A percentile compares a stretch with the other conserved stretches of the same genome.
Conservation (phyloP, 1,140 invertebrate species). For the Sinonovacula constricta region DNA sequence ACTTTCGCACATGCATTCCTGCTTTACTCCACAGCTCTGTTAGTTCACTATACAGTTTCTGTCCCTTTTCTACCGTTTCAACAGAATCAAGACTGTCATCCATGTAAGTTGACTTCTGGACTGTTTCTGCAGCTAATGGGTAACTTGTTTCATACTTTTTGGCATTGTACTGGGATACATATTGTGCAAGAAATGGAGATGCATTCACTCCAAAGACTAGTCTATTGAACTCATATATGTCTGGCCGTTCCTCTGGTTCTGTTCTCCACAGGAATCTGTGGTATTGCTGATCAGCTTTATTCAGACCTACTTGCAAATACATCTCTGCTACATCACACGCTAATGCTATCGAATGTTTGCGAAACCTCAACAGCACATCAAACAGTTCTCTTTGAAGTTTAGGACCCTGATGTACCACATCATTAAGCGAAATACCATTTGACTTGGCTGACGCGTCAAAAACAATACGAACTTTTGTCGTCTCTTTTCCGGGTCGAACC, state of each 20-base stretch:
- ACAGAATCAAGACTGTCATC: slow-evolving; percentile 29
- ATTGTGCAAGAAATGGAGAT: slow-evolving; percentile 50
- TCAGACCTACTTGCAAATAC: slow-evolving; percentile 35
- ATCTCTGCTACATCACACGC: slow-evolving; percentile 52
- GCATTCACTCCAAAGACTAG: slow-evolving; percentile 43
- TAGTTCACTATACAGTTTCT: slow-evolving; percentile 22
- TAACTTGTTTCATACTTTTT: background rate
- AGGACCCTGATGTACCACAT: slow-evolving; percentile 63
- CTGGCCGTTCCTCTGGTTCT: background rate
- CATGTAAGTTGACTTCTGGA: slow-evolving; percentile 28
- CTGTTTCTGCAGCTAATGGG: slow-evolving; percentile 18
- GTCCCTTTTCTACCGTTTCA: background rate
- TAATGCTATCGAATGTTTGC: slow-evolving; percentile 46
- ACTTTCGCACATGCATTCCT: slow-evolving; percentile 16
- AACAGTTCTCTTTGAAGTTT: slow-evolving; percentile 72
- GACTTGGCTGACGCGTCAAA: slow-evolving; percentile 42
- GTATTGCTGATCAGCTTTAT: slow-evolving; percentile 3
- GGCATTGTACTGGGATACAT: slow-evolving; percentile 20
- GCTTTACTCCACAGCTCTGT: slow-evolving; percentile 5
- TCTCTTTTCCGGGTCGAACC: slow-evolving; percentile 18
- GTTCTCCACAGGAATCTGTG: slow-evolving; percentile 42
- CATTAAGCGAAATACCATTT: slow-evolving; percentile 42
- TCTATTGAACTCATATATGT: slow-evolving; percentile 19
- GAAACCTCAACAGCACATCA: slow-evolving; percentile 57
- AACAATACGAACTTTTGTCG: slow-evolving; percentile 49